Base-by-base conservation (phyloP, 1,140 invertebrate genomes). In the Zaprionus nigranus region DNA sequence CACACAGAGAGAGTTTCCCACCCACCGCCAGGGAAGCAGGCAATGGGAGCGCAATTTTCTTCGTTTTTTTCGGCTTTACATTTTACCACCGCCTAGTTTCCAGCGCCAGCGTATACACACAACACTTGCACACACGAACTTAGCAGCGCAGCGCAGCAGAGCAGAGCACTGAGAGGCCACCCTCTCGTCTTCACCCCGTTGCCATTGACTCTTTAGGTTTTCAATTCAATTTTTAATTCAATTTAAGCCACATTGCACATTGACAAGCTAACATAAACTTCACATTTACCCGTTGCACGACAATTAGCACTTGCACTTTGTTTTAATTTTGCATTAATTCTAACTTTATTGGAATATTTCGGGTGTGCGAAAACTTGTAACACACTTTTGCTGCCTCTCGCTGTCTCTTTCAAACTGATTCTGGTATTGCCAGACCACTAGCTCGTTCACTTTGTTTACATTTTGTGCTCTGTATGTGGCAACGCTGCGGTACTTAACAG, bases 41-140 rank as follows among this genome's bases (percentile, higher is more conserved):
- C 72, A 70, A 49, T 40, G 65, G 66, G 71, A 71, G 61, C 64
- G 59, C 58, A 83, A 81, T 86, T 86, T 86, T 86, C 79, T 77
- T 79, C 77, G 68, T 71, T 83, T 78, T 78, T 82, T 83, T 78
- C 76, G 72, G 71, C 76, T 76, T 86, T 86, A 74, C 71, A 84
- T 83, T 87, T 83, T 87, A 88, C 84, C 83, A 87, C 83, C 84
- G 83, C 83, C 83, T 83, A 87, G 78, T 87, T 87, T 86, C 82
- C 84, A 85, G 82, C 82, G 78, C 79, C 75, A 71, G 49, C 62
- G 85, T 90, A 88, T 88, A 88, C 84, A 88, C 84, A 88, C 82
- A 85, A 77, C 82, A 75, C 82, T 75, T 74, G 65, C 67, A 81
- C 79, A 71, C 76, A 76, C 68, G 71, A 68, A 46, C 69, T 73